These are phyloP conservation scores for Choloepus didactylus DNA, from an alignment of 2,797 vertebrate genomes.

Conservation along the genomic window DNA sequence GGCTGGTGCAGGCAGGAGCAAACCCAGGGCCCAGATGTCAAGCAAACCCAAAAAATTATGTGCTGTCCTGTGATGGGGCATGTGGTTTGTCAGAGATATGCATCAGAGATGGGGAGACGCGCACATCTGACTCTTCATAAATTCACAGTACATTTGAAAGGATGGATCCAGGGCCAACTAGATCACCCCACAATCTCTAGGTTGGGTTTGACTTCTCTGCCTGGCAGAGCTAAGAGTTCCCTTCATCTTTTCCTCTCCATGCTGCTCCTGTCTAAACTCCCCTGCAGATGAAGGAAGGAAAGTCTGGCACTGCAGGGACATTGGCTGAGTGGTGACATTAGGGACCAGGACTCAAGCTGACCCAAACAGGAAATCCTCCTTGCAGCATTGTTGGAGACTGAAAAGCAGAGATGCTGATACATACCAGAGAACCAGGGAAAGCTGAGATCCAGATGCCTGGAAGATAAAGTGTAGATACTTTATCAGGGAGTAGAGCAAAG, in stretches of 20 bases:
- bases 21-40: neutral
- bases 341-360: neutral
- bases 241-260: neutral
- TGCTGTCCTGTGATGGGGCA: no score
- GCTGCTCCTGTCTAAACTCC: no score
- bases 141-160: neutral
- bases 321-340: neutral
- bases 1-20: neutral
- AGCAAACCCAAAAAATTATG: neutral
- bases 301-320: neutral
- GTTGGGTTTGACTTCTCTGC: neutral
- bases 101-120: fast-evolving
- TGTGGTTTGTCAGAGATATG: no score
- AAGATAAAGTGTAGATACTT: neutral
- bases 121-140: neutral
- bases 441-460: neutral
- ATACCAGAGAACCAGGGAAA: neutral
- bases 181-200: neutral
- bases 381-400: neutral
- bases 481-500: neutral
- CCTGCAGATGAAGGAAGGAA: neutral
- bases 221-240: neutral
- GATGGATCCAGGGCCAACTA: neutral
- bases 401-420: neutral
- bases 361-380: neutral